Percentiles rank a stretch among this genome's conserved stretches.
Conservation (phyloP, 1,140 invertebrate genomes). For the Drosophila ambigua region DNA sequence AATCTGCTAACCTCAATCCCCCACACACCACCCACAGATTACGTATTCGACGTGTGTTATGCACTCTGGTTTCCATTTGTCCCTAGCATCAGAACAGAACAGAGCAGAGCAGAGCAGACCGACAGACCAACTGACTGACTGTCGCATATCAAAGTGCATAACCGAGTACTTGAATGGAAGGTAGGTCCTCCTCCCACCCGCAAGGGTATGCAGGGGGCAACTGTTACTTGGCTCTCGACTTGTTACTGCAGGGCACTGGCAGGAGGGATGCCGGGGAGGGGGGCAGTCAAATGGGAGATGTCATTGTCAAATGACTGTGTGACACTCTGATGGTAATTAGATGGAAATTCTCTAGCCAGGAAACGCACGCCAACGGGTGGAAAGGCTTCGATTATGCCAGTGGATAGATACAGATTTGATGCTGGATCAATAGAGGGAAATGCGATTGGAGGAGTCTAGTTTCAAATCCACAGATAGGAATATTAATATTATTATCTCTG, state of each 20-base stretch:
- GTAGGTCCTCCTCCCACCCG: not conserved
- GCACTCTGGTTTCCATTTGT: conserved; percentile 36
- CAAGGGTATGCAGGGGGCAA: conserved; percentile 3
- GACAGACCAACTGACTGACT: conserved; percentile 43
- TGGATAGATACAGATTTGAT: conserved; percentile 19
- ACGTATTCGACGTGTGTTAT: conserved; percentile 47
- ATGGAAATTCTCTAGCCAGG: conserved; percentile 42
- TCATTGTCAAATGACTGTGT: conserved; percentile 53
- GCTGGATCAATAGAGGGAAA: conserved; percentile 1
- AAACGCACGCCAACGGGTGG: conserved; percentile 3
- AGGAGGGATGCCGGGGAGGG: not conserved
- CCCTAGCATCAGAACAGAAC: conserved; percentile 20
- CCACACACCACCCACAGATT: conserved; percentile 24
- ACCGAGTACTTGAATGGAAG: conserved; percentile 31
- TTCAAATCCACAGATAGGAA: too few species aligned
- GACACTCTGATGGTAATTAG: conserved; percentile 55
- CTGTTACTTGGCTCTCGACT: conserved; percentile 28
- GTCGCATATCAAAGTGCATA: conserved; percentile 55
- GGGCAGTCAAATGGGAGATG: conserved; percentile 23
- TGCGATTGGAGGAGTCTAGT: too few species aligned
- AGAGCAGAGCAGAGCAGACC: conserved; percentile 2
- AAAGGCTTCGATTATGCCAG: conserved; percentile 32
- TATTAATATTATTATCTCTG: too few species aligned
- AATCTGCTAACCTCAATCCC: conserved; percentile 18
- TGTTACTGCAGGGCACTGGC: conserved; percentile 19